Conservation (phyloP, 2,113 vertebrate genomes). For the Amphiprion percula region DNA sequence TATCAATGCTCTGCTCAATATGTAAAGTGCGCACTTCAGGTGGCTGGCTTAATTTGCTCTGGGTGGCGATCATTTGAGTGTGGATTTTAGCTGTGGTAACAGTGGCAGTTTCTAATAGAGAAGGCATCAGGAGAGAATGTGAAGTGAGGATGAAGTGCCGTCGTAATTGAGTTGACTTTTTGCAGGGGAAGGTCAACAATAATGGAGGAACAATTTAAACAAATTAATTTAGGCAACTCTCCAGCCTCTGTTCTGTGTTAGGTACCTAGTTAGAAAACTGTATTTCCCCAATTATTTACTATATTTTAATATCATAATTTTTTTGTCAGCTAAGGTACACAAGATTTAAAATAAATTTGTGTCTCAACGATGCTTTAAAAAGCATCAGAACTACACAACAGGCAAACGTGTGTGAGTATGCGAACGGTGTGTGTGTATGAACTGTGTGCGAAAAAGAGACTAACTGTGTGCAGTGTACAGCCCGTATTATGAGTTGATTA, state of each 20-base stretch:
- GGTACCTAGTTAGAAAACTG: conserved; percentile 56
- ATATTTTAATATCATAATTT: conserved; percentile 71
- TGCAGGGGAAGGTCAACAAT: conserved; percentile 85
- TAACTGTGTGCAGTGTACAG: conserved; percentile 42
- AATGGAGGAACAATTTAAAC: conserved; percentile 84
- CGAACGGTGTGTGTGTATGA: conserved; percentile 9
- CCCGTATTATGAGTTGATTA: conserved; percentile 71
- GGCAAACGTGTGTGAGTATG: conserved; percentile 6
- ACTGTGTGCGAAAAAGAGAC: conserved; percentile 36
- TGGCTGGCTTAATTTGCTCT: conserved; percentile 80
- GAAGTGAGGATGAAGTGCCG: conserved; percentile 75
- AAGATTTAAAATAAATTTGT: conserved; percentile 53
- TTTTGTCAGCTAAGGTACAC: conserved; percentile 50
- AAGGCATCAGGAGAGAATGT: conserved; percentile 73
- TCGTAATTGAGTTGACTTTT: conserved; percentile 85
- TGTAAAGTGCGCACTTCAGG: conserved; percentile 84
- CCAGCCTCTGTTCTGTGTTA: conserved; percentile 47
- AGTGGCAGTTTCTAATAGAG: conserved; percentile 72
- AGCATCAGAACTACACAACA: conserved; percentile 18
- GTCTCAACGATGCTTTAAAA: neutral
- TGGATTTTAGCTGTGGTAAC: conserved; percentile 73
- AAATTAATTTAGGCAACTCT: conserved; percentile 81
- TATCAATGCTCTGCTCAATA: conserved; percentile 80
- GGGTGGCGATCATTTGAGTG: conserved; percentile 73
- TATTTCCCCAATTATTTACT: conserved; percentile 68